A percentile compares a stretch with the other conserved stretches of the same genome.
These are phyloP conservation scores for Polietes domitor DNA, from an alignment of 2,888 invertebrate species.

Conservation along the genomic window DNA sequence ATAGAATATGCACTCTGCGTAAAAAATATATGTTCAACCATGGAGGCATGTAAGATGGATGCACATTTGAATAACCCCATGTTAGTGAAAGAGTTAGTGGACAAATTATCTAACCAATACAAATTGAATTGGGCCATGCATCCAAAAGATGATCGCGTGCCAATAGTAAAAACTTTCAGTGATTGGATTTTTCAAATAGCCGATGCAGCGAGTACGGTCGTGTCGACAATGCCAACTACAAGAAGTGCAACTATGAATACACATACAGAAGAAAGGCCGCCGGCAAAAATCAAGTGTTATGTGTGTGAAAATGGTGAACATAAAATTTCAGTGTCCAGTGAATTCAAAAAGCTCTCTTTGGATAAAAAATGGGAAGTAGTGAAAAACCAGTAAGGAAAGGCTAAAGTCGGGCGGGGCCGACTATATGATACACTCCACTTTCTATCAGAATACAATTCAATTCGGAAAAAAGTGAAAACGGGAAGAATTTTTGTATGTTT, in stretches of 20 bases:
- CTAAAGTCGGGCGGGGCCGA: no score
- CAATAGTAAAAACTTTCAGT: slow-evolving; percentile 44
- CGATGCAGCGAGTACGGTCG: slow-evolving; percentile 30
- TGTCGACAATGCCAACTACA: not conserved
- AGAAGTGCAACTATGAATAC: slow-evolving; percentile 4
- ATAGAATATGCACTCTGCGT: slow-evolving; percentile 49
- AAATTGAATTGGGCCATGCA: slow-evolving; percentile 46
- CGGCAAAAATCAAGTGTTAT: not conserved
- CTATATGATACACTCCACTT: no score
- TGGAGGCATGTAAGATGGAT: slow-evolving; percentile 30
- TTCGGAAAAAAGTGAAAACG: no score
- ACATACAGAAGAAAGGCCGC: not conserved
- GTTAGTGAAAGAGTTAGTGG: slow-evolving; percentile 39
- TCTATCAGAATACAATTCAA: no score
- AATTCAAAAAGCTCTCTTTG: slow-evolving; percentile 41
- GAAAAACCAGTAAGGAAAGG: no score
- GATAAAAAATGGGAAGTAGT: slow-evolving; percentile 55
- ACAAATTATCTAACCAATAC: slow-evolving; percentile 36
- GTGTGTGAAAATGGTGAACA: slow-evolving; percentile 31
- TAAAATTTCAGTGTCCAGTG: slow-evolving; percentile 33
- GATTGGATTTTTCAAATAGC: slow-evolving; percentile 47
- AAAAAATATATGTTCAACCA: slow-evolving; percentile 35
- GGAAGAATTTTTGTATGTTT: no score
- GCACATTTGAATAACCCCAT: slow-evolving; percentile 42
- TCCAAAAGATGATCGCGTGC: slow-evolving; percentile 5